phyloP scores from a whole-genome alignment of 2,113 vertebrate species.

The Dunckerocampus dactyliophorus region DNA sequence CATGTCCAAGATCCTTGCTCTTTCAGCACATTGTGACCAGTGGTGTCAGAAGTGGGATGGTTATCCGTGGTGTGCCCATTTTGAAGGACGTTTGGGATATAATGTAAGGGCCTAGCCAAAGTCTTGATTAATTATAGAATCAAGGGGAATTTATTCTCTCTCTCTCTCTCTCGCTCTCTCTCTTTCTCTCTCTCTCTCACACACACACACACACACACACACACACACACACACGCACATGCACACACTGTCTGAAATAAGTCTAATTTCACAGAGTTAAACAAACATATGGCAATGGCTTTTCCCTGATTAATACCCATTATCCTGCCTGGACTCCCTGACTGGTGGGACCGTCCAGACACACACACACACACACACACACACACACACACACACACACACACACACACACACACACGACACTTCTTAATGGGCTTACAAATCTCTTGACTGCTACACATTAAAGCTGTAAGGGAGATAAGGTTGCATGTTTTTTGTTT shows the following conservation, averaged over 20 bases:
- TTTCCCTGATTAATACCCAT: constrained; percentile 67
- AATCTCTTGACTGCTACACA: constrained; percentile 27
- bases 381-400: constrained; percentile 28
- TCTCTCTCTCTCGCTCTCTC: not conserved
- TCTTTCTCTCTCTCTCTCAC: too few species aligned
- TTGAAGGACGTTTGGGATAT: too few species aligned
- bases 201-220: too few species aligned
- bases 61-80: too few species aligned
- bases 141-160: too few species aligned
- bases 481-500: constrained; percentile 28
- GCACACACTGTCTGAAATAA: constrained; percentile 1
- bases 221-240: too few species aligned
- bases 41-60: too few species aligned
- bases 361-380: constrained; percentile 21
- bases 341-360: constrained; percentile 33
- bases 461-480: constrained; percentile 41
- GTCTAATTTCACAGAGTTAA: constrained; percentile 16
- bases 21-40: too few species aligned
- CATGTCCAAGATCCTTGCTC: too few species aligned
- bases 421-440: constrained; percentile 16
- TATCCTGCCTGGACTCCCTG: constrained; percentile 49
- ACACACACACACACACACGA: constrained; percentile 24
- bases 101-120: too few species aligned
- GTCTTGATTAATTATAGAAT: too few species aligned
- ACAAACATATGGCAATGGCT: constrained; percentile 64